phyloP scores from a whole-genome alignment of 2,113 vertebrate genomes.

The Meriones unguiculatus region DNA sequence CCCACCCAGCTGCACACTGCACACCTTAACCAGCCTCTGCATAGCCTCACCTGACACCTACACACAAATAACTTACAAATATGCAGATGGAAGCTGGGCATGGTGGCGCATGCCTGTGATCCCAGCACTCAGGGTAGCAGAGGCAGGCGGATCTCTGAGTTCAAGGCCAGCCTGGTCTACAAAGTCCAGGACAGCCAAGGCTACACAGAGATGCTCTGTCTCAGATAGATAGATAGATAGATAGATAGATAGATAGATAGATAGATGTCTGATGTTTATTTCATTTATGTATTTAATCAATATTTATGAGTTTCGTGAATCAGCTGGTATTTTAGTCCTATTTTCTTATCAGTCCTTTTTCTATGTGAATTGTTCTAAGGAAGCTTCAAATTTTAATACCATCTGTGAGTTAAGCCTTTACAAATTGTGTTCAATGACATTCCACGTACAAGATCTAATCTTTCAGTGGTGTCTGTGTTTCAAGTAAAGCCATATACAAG shows the following conservation, averaged over 20 bases:
- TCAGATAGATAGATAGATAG: background rate
- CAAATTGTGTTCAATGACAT: conserved; percentile 33
- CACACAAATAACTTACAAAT: conserved; percentile 34
- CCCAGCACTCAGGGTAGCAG: no score
- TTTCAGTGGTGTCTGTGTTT: background rate
- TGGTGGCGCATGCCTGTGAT: no score
- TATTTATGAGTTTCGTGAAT: conserved; percentile 20
- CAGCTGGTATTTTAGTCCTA: background rate
- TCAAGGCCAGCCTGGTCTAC: no score
- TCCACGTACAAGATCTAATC: background rate
- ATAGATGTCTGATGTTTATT: background rate
- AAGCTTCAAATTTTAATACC: background rate
- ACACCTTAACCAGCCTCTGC: background rate
- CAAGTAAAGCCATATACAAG: conserved; percentile 44
- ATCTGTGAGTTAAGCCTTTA: background rate
- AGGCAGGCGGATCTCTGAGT: no score
- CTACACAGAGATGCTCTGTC: no score
- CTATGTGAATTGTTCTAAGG: conserved; percentile 45
- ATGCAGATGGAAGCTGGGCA: background rate
- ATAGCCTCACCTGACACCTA: background rate
- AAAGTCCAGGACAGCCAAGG: no score
- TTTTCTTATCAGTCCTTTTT: conserved; percentile 44
- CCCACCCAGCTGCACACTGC: background rate
- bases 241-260: background rate
- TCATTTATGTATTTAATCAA: conserved; percentile 32